Evolutionary conservation across 1,140 invertebrate genomes (phyloP).

Genomic region (Drosophila ambigua): DNA sequence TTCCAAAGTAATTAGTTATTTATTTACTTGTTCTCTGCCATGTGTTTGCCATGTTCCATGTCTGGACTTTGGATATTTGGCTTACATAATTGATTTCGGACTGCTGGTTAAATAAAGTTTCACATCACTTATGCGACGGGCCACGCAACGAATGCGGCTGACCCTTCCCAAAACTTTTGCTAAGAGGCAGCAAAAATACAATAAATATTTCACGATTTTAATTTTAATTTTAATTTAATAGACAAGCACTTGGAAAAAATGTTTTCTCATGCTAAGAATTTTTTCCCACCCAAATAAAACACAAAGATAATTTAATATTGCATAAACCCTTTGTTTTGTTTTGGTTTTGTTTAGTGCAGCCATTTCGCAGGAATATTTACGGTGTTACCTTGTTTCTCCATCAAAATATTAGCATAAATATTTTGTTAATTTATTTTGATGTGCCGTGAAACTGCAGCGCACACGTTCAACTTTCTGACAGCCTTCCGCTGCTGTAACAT

Average conservation of each 20-base stretch:
- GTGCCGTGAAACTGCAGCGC: slow-evolving; percentile 17
- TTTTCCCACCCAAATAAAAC: no score
- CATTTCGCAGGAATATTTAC: slow-evolving; percentile 31
- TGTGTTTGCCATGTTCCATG: no score
- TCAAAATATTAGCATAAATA: slow-evolving; percentile 74
- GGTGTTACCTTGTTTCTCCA: slow-evolving; percentile 35
- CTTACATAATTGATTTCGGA: neutral
- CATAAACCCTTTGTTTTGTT: no score
- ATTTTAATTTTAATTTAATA: no score
- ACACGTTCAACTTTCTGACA: slow-evolving; percentile 1
- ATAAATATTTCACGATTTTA: slow-evolving; percentile 2
- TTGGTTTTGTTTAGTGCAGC: no score
- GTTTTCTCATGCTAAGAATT: no score
- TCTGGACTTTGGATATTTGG: neutral
- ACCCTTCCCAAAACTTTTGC: no score
- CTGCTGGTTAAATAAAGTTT: no score
- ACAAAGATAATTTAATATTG: no score
- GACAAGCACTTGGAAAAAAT: neutral
- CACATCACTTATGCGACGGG: no score
- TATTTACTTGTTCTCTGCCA: neutral
- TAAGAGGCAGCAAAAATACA: neutral
- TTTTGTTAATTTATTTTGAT: slow-evolving; percentile 57
- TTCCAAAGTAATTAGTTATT: slow-evolving; percentile 7
- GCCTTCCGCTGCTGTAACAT: slow-evolving; percentile 9
- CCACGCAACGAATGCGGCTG: no score